phyloP scores from a whole-genome alignment of 2,113 vertebrate genomes.

The Oncorhynchus clarkii region DNA sequence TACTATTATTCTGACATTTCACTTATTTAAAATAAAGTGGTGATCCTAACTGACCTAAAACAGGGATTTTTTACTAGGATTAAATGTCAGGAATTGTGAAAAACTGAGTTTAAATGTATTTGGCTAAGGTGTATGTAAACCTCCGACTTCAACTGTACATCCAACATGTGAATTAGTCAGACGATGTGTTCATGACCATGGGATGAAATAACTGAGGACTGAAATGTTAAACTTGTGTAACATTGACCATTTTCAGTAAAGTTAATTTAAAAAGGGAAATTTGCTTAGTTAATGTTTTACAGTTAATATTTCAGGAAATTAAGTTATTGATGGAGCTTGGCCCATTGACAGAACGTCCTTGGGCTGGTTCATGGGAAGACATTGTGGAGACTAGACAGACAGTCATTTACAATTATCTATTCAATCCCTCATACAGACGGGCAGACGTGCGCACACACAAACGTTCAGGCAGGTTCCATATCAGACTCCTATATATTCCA shows the following conservation, averaged over 20 bases:
- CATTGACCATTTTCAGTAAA: background rate
- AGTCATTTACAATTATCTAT: constrained; percentile 14
- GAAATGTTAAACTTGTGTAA: background rate
- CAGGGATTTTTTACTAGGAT: too few relatives aligned
- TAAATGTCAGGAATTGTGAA: too few relatives aligned
- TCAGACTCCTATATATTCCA: background rate
- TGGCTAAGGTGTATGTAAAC: too few relatives aligned
- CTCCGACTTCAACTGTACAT: too few relatives aligned
- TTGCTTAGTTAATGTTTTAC: background rate
- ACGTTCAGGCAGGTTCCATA: background rate
- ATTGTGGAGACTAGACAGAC: background rate
- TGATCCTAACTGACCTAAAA: too few relatives aligned
- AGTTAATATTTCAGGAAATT: background rate
- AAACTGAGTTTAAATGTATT: too few relatives aligned
- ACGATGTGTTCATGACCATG: background rate
- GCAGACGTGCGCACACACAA: background rate
- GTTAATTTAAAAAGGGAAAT: background rate
- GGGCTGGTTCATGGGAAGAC: background rate
- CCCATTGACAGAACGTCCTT: background rate
- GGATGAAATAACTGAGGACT: background rate
- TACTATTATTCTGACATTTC: too few relatives aligned
- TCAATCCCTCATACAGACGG: background rate
- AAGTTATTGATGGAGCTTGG: background rate
- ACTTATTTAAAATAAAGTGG: too few relatives aligned
- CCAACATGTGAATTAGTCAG: background rate